Percentiles rank a stretch among this genome's conserved stretches.
These are phyloP conservation scores for Cervus canadensis DNA, from an alignment of 2,113 vertebrate genomes.

Conservation along the genomic window DNA sequence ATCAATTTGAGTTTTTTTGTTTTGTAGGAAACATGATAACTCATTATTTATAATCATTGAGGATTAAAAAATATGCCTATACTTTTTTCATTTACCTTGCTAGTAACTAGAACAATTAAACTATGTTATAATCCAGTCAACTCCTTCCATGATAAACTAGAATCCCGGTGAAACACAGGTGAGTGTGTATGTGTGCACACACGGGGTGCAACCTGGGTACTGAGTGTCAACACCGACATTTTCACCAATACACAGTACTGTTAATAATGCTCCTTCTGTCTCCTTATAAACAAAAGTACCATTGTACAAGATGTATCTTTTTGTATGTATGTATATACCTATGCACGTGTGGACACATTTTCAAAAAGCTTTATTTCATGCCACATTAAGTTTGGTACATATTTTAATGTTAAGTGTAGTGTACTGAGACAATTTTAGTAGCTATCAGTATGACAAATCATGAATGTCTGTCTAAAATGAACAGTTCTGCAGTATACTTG, in stretches of 20 bases:
- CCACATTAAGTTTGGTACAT: background rate
- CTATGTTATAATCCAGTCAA: background rate
- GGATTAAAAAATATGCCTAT: background rate
- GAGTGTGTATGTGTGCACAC: background rate
- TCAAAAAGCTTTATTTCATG: background rate
- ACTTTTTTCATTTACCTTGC: background rate
- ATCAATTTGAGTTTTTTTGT: background rate
- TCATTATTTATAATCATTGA: background rate
- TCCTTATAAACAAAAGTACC: background rate
- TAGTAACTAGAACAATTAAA: background rate
- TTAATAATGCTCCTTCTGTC: background rate
- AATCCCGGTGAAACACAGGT: background rate
- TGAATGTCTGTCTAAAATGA: background rate
- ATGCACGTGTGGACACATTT: background rate
- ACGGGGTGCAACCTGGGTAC: background rate
- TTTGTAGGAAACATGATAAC: background rate
- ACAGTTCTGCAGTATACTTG: background rate
- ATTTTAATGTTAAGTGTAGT: conserved; percentile 15
- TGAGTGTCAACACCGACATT: background rate
- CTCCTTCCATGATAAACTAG: background rate
- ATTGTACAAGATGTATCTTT: background rate
- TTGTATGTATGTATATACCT: background rate
- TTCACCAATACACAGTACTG: background rate
- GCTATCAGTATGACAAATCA: background rate
- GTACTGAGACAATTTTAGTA: background rate